These are phyloP conservation scores for Saxidomus purpurata DNA, from an alignment of 1,140 invertebrate species.

Conservation along the genomic window DNA sequence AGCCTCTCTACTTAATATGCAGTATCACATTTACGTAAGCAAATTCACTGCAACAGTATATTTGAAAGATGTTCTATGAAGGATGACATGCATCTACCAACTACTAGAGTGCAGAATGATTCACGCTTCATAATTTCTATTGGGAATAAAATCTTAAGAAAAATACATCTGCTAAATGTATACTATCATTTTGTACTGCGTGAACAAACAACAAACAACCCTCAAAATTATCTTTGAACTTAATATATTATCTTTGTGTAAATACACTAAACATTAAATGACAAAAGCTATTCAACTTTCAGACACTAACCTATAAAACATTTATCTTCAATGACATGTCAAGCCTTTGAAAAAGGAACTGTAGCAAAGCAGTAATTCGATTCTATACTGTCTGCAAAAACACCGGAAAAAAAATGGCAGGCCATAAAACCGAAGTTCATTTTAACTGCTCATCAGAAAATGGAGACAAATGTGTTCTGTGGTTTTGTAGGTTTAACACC, in stretches of 20 bases:
- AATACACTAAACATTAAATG: slow-evolving; percentile 9
- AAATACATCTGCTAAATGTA: not conserved
- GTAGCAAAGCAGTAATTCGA: slow-evolving; percentile 4
- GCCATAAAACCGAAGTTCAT: not conserved
- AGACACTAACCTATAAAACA: slow-evolving; percentile 12
- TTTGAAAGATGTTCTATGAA: no score
- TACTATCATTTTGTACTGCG: slow-evolving; percentile 17
- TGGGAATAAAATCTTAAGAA: not conserved
- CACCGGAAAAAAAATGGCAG: not conserved
- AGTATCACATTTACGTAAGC: no score
- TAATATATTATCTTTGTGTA: slow-evolving; percentile 18
- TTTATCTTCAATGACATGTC: not conserved
- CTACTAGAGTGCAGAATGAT: not conserved
- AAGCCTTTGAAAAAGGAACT: not conserved
- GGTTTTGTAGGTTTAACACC: no score
- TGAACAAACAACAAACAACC: slow-evolving; percentile 13
- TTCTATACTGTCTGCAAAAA: not conserved
- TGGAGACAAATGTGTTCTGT: no score
- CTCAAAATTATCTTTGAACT: slow-evolving; percentile 18
- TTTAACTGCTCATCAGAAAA: not conserved
- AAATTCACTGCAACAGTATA: no score
- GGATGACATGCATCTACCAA: no score
- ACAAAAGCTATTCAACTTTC: slow-evolving; percentile 27
- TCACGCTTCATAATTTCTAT: slow-evolving; percentile 5
- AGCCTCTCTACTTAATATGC: no score